phyloP scores from a whole-genome alignment of 37 sponge, comb jelly and placozoan genomes.

The Chondrilla cf. caribensis region DNA sequence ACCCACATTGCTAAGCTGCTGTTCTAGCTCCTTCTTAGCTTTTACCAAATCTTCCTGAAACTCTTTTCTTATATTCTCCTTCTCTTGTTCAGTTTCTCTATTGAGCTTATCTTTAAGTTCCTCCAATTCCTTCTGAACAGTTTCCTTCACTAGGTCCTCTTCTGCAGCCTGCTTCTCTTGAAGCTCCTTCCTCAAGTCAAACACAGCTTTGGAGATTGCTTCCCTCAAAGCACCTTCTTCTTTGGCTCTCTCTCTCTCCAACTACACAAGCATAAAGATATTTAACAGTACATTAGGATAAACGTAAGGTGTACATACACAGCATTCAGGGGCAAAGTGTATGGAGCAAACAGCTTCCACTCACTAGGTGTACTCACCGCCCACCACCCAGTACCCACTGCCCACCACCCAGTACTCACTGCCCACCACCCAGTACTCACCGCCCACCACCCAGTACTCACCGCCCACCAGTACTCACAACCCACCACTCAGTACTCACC shows the following conservation, averaged over 20 bases:
- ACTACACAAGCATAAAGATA: neutral
- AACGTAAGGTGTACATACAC: neutral
- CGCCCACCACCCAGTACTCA: too few relatives aligned
- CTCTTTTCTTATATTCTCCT: neutral
- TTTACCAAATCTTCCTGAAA: neutral
- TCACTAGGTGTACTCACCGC: too few relatives aligned
- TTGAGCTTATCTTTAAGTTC: neutral
- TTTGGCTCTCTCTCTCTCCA: constrained; percentile 2
- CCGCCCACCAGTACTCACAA: too few relatives aligned
- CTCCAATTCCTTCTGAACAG: neutral
- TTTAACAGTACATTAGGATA: neutral
- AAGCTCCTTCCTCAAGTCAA: neutral
- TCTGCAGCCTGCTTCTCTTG: constrained; percentile 3
- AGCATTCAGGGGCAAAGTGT: too few relatives aligned
- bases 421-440: too few relatives aligned
- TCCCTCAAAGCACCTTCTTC: neutral
- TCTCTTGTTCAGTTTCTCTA: constrained; percentile 17
- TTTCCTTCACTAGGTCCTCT: neutral
- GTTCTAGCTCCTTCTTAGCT: too few relatives aligned
- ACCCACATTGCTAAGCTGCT: too few relatives aligned
- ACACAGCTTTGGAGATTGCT: neutral
- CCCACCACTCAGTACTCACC: too few relatives aligned
- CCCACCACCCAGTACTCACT: too few relatives aligned
- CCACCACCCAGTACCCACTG: too few relatives aligned
- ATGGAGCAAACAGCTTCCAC: too few relatives aligned